These are phyloP conservation scores for Caenorhabditis sinica DNA, from an alignment of 2,888 invertebrate genomes.

Conservation along the genomic window DNA sequence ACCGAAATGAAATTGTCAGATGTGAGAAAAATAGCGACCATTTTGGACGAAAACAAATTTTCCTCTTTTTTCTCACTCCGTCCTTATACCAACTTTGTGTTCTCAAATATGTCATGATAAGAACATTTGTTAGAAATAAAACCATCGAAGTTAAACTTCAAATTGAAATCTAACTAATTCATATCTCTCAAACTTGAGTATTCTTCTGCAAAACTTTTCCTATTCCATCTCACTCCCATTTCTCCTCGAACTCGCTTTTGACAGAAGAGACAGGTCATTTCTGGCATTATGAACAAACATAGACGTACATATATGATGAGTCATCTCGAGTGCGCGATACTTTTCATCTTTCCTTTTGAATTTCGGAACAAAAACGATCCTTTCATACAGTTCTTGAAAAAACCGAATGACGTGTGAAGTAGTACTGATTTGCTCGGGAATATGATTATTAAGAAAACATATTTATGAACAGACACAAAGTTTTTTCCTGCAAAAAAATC, in stretches of 20 bases:
- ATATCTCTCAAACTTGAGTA: too few species aligned
- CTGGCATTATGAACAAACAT: constrained; percentile 49
- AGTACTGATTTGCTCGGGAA: not conserved
- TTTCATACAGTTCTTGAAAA: not conserved
- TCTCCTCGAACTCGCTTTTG: constrained; percentile 21
- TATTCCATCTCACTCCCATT: not conserved
- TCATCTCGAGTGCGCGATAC: constrained; percentile 48
- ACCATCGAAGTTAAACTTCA: too few species aligned
- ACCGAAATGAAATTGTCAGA: constrained; percentile 18
- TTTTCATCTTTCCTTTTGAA: constrained; percentile 27
- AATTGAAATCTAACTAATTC: too few species aligned
- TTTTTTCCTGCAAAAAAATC: constrained; percentile 1
- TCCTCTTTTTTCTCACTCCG: not conserved
- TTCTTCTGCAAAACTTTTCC: not conserved
- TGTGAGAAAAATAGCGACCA: not conserved
- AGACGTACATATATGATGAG: constrained; percentile 32
- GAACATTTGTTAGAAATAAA: too few species aligned
- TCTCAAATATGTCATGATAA: too few species aligned
- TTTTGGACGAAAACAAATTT: not conserved
- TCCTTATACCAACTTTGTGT: not conserved
- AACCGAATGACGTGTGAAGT: constrained; percentile 16
- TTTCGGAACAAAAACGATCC: constrained; percentile 33
- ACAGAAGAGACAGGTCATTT: constrained; percentile 32
- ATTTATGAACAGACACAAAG: too few species aligned
- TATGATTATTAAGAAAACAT: too few species aligned